phyloP scores from a whole-genome alignment of 2,888 invertebrate genomes.

The Tenthredo notha region DNA sequence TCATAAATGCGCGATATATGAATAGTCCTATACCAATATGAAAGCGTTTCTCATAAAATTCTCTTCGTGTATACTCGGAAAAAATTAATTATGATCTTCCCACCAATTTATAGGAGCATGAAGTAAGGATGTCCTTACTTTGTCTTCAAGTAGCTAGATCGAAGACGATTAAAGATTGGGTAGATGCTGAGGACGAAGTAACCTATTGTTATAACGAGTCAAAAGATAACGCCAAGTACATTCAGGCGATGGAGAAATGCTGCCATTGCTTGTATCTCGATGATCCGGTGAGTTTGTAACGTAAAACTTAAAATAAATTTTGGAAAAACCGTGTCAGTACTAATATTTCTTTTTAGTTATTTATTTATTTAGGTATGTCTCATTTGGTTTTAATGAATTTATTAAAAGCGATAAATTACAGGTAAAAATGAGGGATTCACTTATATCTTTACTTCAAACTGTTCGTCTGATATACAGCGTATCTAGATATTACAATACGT shows the following conservation, averaged over 20 bases:
- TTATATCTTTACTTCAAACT: slow-evolving; percentile 93
- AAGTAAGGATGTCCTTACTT: slow-evolving; percentile 88
- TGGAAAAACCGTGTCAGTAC: neutral
- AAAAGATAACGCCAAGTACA: slow-evolving; percentile 96
- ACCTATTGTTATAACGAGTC: slow-evolving; percentile 98
- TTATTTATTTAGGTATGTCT: slow-evolving; percentile 3
- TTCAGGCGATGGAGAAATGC: slow-evolving; percentile 95
- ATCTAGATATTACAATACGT: slow-evolving; percentile 97
- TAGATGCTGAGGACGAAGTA: slow-evolving; percentile 92
- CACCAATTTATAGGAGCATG: slow-evolving; percentile 81
- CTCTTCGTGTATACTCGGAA: neutral
- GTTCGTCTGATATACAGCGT: slow-evolving; percentile 96
- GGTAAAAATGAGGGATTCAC: slow-evolving; percentile 93
- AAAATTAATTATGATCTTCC: neutral
- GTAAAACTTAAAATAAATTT: neutral
- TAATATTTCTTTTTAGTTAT: neutral
- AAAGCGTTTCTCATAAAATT: neutral
- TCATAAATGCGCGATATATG: too few species aligned
- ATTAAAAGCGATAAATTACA: slow-evolving; percentile 68
- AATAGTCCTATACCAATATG: too few species aligned
- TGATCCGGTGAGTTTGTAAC: slow-evolving; percentile 86
- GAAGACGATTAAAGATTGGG: slow-evolving; percentile 90
- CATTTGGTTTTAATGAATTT: neutral
- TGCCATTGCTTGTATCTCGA: slow-evolving; percentile 96
- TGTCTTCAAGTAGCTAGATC: slow-evolving; percentile 89